Percentiles rank a stretch among this genome's conserved stretches.
Conservation (phyloP, 2,113 vertebrate species). For the Numida meleagris region DNA sequence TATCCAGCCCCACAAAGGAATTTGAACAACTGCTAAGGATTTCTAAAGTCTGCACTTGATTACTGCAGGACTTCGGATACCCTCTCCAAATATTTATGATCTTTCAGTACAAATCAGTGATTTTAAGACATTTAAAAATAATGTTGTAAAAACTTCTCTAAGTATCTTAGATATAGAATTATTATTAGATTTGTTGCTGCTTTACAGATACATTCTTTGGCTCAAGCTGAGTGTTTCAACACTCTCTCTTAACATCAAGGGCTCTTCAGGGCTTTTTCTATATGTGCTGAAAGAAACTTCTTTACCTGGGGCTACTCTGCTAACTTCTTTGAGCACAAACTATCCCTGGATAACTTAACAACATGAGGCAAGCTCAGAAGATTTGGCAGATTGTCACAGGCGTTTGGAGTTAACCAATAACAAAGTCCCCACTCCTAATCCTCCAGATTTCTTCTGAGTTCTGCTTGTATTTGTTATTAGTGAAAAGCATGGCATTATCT, state of each 20-base stretch:
- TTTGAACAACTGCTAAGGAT: slow-evolving; percentile 40
- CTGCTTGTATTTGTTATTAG: slow-evolving; percentile 61
- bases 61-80: slow-evolving; percentile 35
- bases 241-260: slow-evolving; percentile 50
- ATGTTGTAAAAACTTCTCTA: not conserved
- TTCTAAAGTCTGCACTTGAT: slow-evolving; percentile 53
- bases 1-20: slow-evolving; percentile 55
- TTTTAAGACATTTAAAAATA: slow-evolving; percentile 22
- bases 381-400: slow-evolving; percentile 57
- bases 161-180: slow-evolving; percentile 14
- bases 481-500: slow-evolving; percentile 62
- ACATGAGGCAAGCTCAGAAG: slow-evolving; percentile 44
- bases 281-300: slow-evolving; percentile 62
- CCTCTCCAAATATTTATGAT: slow-evolving; percentile 47
- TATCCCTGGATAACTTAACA: slow-evolving; percentile 53
- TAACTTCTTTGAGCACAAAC: slow-evolving; percentile 42
- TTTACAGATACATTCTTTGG: slow-evolving; percentile 34
- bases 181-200: slow-evolving; percentile 30
- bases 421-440: slow-evolving; percentile 43
- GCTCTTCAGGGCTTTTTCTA: slow-evolving; percentile 35
- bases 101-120: slow-evolving; percentile 6
- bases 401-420: slow-evolving; percentile 54
- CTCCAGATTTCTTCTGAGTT: slow-evolving; percentile 57
- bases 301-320: slow-evolving; percentile 64
- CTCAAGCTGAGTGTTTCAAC: slow-evolving; percentile 41